Base-by-base conservation (phyloP, 2,888 invertebrate genomes). In the Cyaniris semiargus region DNA sequence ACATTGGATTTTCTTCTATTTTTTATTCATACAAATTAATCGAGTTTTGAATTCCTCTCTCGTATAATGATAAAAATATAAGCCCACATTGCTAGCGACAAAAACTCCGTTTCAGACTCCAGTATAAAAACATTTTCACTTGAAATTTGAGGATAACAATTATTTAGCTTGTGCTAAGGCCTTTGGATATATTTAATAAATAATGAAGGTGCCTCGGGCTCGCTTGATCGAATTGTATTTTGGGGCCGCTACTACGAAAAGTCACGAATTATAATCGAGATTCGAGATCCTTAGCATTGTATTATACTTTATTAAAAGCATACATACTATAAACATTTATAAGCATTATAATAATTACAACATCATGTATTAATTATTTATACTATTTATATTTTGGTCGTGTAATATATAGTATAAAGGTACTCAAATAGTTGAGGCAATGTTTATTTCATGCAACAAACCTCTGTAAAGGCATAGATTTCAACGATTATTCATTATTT, bases 141-240 rank as follows among this genome's bases (percentile, higher is more conserved):
- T 79, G 80, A 82, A 86, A 86, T 88, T 86, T 84, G 84, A 85
- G 84, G 85, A 84, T 85, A 88, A 89, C 90, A 91, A 92, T 92
- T 91, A 92, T 88, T 86, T 87, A 86, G 88, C 89, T 88, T 86
- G 86, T 88, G 82, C 83, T 84, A 85, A 56, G 85, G 85, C 86
- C 86, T 88, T 87, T 86, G 88, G 88, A 89, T 86, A 88, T 88
- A 87, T 87, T 93, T 89, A 92, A 92, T 92, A 93, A 91, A 92
- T 91, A 91, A 92, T 90, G 87, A 84, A 82, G 82, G 82, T 80
- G 87, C 88, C 84, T 82, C 81, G 80, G 86, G 87, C 84, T 80
- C 82, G 84, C 83, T 84, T 82, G 83, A 81, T 80, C 82, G 81
- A 79, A 83, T 83, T 82, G 84, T 86, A 86, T 86, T 85, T 86